These are phyloP conservation scores for Manduca sexta DNA, from an alignment of 1,140 invertebrate genomes.

Conservation along the genomic window DNA sequence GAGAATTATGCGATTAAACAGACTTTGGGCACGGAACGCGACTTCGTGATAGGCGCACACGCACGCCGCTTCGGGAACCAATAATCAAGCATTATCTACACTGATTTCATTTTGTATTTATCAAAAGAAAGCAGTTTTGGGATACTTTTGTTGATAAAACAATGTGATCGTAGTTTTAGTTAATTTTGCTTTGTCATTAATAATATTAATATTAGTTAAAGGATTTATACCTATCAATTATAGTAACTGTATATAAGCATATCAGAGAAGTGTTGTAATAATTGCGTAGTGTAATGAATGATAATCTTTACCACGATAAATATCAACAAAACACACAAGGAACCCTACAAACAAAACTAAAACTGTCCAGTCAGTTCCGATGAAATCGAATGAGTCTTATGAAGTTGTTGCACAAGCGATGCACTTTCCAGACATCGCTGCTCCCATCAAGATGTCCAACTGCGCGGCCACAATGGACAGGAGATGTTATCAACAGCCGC, in stretches of 20 bases:
- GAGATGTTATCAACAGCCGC: constrained; percentile 41
- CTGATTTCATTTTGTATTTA: neutral
- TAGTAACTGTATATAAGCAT: too few relatives aligned
- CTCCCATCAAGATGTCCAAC: constrained; percentile 34
- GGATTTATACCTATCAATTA: too few relatives aligned
- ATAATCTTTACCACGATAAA: too few relatives aligned
- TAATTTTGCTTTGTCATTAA: too few relatives aligned
- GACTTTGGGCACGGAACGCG: constrained; percentile 9
- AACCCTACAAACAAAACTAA: constrained; percentile 23
- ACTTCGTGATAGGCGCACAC: constrained; percentile 12
- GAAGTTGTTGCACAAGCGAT: constrained; percentile 45
- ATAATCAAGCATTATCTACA: constrained; percentile 16
- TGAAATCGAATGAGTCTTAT: constrained; percentile 48
- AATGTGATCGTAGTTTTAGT: neutral
- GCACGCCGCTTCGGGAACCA: constrained; percentile 3
- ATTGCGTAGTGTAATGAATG: too few relatives aligned
- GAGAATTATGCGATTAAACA: constrained; percentile 42
- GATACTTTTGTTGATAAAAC: neutral
- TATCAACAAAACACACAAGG: too few relatives aligned
- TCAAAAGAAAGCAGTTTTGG: too few relatives aligned
- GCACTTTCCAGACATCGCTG: constrained; percentile 25
- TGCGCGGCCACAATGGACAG: constrained; percentile 28
- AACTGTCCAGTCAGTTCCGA: constrained; percentile 35
- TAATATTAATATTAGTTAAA: too few relatives aligned
- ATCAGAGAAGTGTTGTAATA: too few relatives aligned